Evolutionary conservation across 2,888 invertebrate species (phyloP).

Genomic region (Reticulitermes lucifugus): DNA sequence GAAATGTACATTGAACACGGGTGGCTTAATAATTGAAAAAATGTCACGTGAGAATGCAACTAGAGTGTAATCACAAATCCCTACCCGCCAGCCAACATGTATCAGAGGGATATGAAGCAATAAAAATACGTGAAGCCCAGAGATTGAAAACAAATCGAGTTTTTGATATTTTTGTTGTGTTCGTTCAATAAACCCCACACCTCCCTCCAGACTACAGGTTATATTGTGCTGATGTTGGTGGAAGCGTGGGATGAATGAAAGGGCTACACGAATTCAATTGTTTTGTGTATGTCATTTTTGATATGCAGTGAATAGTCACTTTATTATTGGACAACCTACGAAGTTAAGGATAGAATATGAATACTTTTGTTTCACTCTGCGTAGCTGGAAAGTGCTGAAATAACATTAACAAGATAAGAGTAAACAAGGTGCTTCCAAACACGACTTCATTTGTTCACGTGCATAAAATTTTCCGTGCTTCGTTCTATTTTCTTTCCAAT

Average conservation of each 20-base stretch:
- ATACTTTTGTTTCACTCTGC: neutral
- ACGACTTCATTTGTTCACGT: no score
- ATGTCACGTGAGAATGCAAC: neutral
- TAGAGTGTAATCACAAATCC: neutral
- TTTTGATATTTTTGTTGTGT: neutral
- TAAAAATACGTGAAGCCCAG: neutral
- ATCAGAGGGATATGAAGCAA: neutral
- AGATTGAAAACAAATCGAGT: conserved; percentile 5
- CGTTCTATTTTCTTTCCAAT: no score
- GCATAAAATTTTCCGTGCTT: no score
- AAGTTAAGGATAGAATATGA: neutral
- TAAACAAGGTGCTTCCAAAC: no score
- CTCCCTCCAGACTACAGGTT: neutral
- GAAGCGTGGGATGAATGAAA: neutral
- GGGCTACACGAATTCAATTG: conserved; percentile 4
- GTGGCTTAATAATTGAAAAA: neutral
- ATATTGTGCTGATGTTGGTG: neutral
- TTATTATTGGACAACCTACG: neutral
- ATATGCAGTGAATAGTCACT: neutral
- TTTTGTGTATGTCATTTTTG: neutral
- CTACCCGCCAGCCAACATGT: neutral
- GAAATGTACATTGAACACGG: neutral
- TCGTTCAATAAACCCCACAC: neutral
- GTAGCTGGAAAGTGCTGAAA: no score
- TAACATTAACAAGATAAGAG: no score